Evolutionary conservation across 2,797 vertebrate genomes (phyloP).

Genomic region (Melanotaenia nigrans): DNA sequence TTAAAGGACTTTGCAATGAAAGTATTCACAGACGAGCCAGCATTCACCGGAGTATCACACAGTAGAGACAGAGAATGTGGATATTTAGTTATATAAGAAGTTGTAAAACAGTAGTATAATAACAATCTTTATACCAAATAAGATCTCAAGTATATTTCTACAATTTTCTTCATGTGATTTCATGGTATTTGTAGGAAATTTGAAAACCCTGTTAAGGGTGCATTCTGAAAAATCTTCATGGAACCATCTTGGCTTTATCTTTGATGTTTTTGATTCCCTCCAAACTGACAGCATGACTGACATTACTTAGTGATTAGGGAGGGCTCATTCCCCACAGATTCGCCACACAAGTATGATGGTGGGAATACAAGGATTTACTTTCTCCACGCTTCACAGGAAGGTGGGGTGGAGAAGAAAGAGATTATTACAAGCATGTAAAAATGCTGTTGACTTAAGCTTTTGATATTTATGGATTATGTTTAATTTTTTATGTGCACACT

Average conservation of each 20-base stretch:
- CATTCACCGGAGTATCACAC: slow-evolving; percentile 21
- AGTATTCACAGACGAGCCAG: slow-evolving; percentile 21
- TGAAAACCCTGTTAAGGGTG: slow-evolving; percentile 36
- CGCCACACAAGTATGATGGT: slow-evolving; percentile 40
- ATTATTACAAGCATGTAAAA: slow-evolving; percentile 31
- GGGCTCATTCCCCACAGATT: slow-evolving; percentile 39
- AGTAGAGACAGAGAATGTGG: slow-evolving; percentile 1
- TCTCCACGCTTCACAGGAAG: slow-evolving; percentile 13
- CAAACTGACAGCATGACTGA: slow-evolving; percentile 51
- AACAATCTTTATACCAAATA: slow-evolving; percentile 11
- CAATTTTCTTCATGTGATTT: slow-evolving; percentile 14
- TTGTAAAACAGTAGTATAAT: slow-evolving; percentile 3
- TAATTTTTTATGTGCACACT: background rate
- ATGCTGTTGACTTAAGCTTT: slow-evolving; percentile 13
- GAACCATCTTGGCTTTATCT: slow-evolving; percentile 15
- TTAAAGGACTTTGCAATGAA: slow-evolving; percentile 7
- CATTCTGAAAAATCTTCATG: slow-evolving; percentile 13
- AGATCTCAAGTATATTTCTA: slow-evolving; percentile 27
- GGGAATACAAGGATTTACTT: slow-evolving; percentile 40
- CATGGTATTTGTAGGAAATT: slow-evolving; percentile 10
- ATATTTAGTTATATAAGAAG: background rate
- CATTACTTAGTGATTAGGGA: slow-evolving; percentile 29
- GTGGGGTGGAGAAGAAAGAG: slow-evolving; percentile 4
- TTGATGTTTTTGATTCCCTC: slow-evolving; percentile 24
- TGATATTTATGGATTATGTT: slow-evolving; percentile 19